Conservation (phyloP, 2,797 vertebrate species). For the Phylloscopus collybita region DNA sequence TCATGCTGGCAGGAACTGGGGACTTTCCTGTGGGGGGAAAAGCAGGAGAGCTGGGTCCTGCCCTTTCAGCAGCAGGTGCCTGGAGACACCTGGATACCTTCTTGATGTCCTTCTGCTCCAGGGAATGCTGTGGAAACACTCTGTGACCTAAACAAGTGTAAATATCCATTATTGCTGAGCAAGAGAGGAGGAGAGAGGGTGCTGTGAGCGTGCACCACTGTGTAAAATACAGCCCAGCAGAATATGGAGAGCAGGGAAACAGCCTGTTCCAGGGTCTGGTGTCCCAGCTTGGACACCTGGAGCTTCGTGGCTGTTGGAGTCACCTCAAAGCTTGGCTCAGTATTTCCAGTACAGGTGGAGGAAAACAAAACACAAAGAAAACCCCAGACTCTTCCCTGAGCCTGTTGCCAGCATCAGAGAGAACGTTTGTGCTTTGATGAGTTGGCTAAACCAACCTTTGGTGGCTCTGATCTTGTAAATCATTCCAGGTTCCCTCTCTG, state of each 20-base stretch:
- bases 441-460: background rate
- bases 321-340: background rate
- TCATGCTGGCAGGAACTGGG: background rate
- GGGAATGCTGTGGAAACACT: background rate
- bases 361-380: background rate
- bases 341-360: background rate
- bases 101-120: background rate
- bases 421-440: background rate
- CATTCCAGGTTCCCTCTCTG: background rate
- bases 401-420: background rate
- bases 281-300: background rate
- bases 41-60: background rate
- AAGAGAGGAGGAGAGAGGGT: background rate
- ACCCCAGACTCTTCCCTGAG: background rate
- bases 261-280: background rate
- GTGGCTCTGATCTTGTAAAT: background rate
- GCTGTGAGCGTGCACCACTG: background rate
- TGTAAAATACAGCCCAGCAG: background rate
- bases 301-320: background rate
- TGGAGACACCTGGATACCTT: background rate
- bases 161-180: background rate
- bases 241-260: background rate
- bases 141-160: background rate
- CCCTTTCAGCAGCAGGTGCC: background rate
- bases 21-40: rapidly evolving